These are phyloP conservation scores for Poecilia gillii DNA, from an alignment of 2,797 vertebrate species.

Conservation along the genomic window DNA sequence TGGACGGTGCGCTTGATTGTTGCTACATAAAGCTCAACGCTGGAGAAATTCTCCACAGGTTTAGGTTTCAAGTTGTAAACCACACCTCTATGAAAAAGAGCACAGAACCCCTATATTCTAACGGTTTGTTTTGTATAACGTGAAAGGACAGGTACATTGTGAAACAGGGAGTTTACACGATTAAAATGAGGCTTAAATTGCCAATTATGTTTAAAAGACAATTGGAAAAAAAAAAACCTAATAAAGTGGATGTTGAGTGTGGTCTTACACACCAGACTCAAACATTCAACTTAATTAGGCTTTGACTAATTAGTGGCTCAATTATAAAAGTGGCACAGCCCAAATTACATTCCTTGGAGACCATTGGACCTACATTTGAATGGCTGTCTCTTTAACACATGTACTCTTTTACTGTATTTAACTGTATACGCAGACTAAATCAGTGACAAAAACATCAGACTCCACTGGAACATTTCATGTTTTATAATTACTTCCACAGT, in stretches of 20 bases:
- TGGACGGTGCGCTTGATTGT: background rate
- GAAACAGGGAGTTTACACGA: background rate
- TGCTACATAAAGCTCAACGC: background rate
- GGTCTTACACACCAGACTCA: constrained; percentile 21
- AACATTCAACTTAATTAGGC: constrained; percentile 44
- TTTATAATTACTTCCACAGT: background rate
- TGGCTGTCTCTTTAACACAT: constrained; percentile 45
- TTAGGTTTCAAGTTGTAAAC: background rate
- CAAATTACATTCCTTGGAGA: constrained; percentile 38
- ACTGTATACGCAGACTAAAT: background rate
- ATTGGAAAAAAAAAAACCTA: background rate
- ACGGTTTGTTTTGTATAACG: background rate
- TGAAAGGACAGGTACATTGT: background rate
- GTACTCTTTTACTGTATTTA: background rate
- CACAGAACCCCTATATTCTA: background rate
- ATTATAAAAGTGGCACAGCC: constrained; percentile 65
- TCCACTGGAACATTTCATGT: background rate
- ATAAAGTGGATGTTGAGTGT: background rate
- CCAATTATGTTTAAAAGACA: background rate
- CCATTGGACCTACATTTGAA: constrained; percentile 53
- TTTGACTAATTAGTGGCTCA: constrained; percentile 45
- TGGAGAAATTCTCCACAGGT: background rate
- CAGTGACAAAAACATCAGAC: background rate
- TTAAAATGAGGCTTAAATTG: background rate
- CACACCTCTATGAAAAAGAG: background rate